Percentiles rank a stretch among this genome's conserved stretches.
phyloP scores from a whole-genome alignment of 2,113 vertebrate species.

The Hippocampus guttulatus region DNA sequence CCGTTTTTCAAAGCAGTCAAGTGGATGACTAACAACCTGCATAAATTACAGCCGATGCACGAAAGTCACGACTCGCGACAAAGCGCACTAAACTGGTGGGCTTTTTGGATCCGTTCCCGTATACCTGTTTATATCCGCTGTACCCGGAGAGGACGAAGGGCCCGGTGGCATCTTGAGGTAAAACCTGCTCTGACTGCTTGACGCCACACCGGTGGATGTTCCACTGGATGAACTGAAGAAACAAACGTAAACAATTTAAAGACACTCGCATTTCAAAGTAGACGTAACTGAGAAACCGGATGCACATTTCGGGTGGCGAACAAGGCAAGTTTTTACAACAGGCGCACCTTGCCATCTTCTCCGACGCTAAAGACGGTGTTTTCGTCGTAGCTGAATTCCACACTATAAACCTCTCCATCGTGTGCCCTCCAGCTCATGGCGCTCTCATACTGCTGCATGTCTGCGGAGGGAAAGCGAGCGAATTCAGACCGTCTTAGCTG shows the following conservation, averaged over 20 bases:
- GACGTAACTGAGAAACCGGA: too few relatives aligned
- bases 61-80: too few relatives aligned
- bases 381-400: constrained; percentile 97
- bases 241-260: constrained; percentile 1
- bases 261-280: background rate
- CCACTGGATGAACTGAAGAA: constrained; percentile 91
- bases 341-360: constrained; percentile 87
- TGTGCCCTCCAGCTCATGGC: constrained; percentile 96
- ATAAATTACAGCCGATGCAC: too few relatives aligned
- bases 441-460: constrained; percentile 96
- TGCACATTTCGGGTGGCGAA: background rate
- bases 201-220: constrained; percentile 94
- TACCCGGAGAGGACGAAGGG: constrained; percentile 93
- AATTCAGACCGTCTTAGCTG: background rate
- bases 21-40: too few relatives aligned
- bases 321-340: background rate
- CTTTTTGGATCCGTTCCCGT: background rate
- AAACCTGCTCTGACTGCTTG: constrained; percentile 82
- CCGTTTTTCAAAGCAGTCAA: too few relatives aligned
- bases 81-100: too few relatives aligned
- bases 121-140: constrained; percentile 94
- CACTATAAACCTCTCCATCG: constrained; percentile 89
- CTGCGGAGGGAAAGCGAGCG: constrained; percentile 53
- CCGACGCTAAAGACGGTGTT: constrained; percentile 95
- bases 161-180: constrained; percentile 86